Percentiles rank a stretch among this genome's conserved stretches.
Conservation (phyloP, 2,797 vertebrate species). For the Danio tinwini region DNA sequence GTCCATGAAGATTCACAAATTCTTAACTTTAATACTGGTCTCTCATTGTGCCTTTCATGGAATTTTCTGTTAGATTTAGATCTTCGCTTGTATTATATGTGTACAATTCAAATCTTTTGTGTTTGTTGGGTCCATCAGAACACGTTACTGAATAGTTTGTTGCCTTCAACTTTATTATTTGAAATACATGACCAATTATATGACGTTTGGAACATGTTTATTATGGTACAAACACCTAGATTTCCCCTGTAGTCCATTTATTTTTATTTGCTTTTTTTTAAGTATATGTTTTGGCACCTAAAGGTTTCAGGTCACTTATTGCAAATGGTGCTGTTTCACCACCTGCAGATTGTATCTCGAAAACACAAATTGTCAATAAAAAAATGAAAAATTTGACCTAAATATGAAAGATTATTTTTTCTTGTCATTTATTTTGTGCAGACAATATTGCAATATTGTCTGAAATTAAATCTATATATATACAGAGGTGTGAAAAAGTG, state of each 20-base stretch:
- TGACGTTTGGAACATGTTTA: not conserved
- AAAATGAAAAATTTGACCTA: not conserved
- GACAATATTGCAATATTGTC: not conserved
- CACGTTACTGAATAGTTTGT: not conserved
- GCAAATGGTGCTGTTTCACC: conserved; percentile 6
- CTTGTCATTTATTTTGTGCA: not conserved
- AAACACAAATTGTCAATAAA: conserved; percentile 36
- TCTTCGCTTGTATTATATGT: not conserved
- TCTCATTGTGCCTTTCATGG: not conserved
- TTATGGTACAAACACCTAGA: not conserved
- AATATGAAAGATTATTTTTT: not conserved
- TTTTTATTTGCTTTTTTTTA: not conserved
- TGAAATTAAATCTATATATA: too few species aligned
- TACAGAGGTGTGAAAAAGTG: too few species aligned
- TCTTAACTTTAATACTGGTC: not conserved
- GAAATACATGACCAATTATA: not conserved
- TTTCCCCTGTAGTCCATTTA: not conserved
- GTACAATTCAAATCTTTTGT: not conserved
- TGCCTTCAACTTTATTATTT: not conserved
- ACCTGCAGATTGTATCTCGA: conserved; percentile 21
- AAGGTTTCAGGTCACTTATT: not conserved
- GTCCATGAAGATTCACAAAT: not conserved
- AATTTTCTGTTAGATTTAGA: not conserved
- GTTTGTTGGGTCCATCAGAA: not conserved
- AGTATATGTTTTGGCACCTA: not conserved